Evolutionary conservation across 1,140 invertebrate genomes (phyloP).

Genomic region (Uloborus diversus): DNA sequence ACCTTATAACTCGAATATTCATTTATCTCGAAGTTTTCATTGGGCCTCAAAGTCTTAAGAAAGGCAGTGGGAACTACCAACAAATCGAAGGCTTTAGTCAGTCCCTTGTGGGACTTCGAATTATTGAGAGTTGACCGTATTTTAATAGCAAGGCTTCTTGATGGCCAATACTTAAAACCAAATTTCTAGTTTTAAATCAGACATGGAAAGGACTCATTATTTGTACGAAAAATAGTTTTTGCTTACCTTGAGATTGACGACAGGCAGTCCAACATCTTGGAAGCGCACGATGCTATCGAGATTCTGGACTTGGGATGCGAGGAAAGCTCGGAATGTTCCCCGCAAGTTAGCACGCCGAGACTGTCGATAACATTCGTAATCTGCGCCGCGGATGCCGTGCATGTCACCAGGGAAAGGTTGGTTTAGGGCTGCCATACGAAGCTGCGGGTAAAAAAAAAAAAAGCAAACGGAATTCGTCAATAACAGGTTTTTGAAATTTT

Average conservation of each 20-base stretch:
- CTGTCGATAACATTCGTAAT: constrained; percentile 93
- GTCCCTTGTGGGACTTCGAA: too few relatives aligned
- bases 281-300: constrained; percentile 89
- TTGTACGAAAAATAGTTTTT: too few relatives aligned
- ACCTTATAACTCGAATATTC: too few relatives aligned
- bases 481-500: neutral
- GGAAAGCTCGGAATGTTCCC: constrained; percentile 93
- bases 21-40: too few relatives aligned
- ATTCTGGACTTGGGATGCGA: constrained; percentile 81
- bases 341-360: constrained; percentile 76
- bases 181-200: too few relatives aligned
- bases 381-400: constrained; percentile 85
- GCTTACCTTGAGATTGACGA: constrained; percentile 84
- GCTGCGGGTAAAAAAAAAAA: constrained; percentile 69
- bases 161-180: too few relatives aligned
- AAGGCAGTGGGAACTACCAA: too few relatives aligned
- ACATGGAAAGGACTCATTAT: too few relatives aligned
- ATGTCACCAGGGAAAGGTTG: constrained; percentile 89
- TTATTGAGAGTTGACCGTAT: too few relatives aligned
- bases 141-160: too few relatives aligned
- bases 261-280: constrained; percentile 85
- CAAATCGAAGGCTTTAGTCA: too few relatives aligned
- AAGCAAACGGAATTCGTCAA: neutral
- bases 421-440: constrained; percentile 92
- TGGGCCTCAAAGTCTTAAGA: too few relatives aligned